A percentile compares a stretch with the other conserved stretches of the same genome.
phyloP scores from a whole-genome alignment of 2,113 vertebrate genomes.

The Dipodomys ordii region DNA sequence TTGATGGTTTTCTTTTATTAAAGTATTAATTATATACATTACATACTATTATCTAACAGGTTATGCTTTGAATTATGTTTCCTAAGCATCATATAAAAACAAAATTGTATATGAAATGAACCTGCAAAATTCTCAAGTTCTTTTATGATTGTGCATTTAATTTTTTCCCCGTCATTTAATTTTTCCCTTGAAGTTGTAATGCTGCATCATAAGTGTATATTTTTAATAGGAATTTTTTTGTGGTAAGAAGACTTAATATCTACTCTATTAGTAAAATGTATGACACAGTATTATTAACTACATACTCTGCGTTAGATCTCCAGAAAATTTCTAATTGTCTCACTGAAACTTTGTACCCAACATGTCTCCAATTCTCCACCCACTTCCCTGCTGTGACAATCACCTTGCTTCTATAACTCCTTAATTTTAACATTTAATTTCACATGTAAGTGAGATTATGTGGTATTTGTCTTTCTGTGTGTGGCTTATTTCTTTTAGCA shows the following conservation, averaged over 20 bases:
- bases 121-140: neutral
- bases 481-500: neutral
- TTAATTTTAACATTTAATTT: neutral
- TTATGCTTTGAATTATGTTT: neutral
- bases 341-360: neutral
- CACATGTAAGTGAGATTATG: neutral
- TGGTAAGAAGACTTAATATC: neutral
- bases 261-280: neutral
- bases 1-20: neutral
- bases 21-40: too few species aligned
- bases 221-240: too few species aligned
- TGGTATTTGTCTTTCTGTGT: neutral
- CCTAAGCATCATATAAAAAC: neutral
- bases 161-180: too few species aligned
- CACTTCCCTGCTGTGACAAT: neutral
- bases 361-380: accelerated
- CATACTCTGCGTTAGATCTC: neutral
- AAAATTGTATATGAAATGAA: neutral
- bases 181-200: too few species aligned
- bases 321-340: neutral
- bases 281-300: neutral
- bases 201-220: too few species aligned
- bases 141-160: neutral
- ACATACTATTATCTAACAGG: neutral
- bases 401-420: neutral